phyloP scores from a whole-genome alignment of 2,797 vertebrate species.

The Naso thynnoides region DNA sequence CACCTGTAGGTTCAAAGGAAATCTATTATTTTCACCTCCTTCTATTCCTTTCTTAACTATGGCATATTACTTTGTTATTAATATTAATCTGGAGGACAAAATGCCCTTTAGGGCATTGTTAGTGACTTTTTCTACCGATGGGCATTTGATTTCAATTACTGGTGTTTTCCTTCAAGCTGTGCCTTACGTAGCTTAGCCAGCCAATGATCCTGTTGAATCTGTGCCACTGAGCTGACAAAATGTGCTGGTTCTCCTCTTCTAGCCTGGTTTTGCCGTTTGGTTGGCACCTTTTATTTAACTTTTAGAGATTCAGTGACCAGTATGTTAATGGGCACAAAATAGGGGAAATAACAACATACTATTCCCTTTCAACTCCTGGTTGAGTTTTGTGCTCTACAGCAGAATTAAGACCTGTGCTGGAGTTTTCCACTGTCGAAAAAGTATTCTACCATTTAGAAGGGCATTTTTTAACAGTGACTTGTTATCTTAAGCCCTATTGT shows the following conservation, averaged over 20 bases:
- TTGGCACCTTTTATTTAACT: background rate
- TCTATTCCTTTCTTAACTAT: conserved; percentile 19
- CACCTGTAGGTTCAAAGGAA: background rate
- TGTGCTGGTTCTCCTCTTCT: background rate
- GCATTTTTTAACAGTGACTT: background rate
- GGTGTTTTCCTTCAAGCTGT: conserved; percentile 10
- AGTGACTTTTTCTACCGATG: conserved; percentile 15
- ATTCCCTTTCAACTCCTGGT: background rate
- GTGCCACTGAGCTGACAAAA: background rate
- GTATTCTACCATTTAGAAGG: background rate
- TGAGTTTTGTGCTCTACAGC: background rate
- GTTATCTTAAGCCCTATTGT: background rate
- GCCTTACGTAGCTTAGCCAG: conserved; percentile 11
- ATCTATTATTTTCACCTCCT: background rate
- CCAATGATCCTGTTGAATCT: conserved; percentile 10
- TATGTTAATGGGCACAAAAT: conserved; percentile 35
- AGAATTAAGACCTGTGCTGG: background rate
- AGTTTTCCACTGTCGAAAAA: conserved; percentile 2
- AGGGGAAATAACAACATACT: conserved; percentile 5
- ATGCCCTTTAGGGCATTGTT: background rate
- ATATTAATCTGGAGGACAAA: conserved; percentile 36
- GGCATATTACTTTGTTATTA: conserved; percentile 49
- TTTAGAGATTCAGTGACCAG: conserved; percentile 11
- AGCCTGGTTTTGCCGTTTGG: no score
- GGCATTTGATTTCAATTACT: conserved; percentile 15